Evolutionary conservation across 2,888 invertebrate genomes (phyloP), one percentile per base, ranked within the genome.

Genomic region (Nomada lathburiana): DNA sequence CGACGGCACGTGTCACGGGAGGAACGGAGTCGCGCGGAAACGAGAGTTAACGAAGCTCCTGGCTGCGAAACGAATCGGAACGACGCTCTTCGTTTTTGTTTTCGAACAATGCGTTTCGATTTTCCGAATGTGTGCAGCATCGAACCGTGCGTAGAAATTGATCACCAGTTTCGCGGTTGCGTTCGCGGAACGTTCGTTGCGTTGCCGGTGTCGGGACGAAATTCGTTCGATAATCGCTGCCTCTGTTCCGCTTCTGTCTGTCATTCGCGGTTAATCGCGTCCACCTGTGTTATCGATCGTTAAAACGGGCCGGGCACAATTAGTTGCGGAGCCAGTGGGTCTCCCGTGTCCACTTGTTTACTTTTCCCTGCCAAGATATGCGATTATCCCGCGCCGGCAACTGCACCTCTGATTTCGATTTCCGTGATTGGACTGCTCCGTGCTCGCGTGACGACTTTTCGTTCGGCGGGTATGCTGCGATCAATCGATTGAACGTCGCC

Each of bases 241-340:
- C 16, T 47, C 57, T 20, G 57, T 26, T 10, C 73, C 76, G 77
- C 55, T 78, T 80, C 82, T 77, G 79, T 68, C 71, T 76, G 87
- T 85, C 82, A 63, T 77, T 86, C 53, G 79, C 88, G 86, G 65
- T 88, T 85, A 88, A 88, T 88, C 85, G 87, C 85, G 79, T 83
- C 69, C 79, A 73, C 63, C 67, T 80, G 47, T 76, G 76, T 62
- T 88, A 88, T 88, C 79, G 87, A 88, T 88, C 86, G 81, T 64
- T 69, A 16, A 73, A 72, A 73, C 80, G 76, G 84, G 84, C 84
- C 84, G 80, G 76, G 82, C 83, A 76, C 86, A 76, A 76, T 86
- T 84, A 84, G 84, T 82, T 82, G 72, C 82, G 62, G 75, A 68
- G 79, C 52, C n/a, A 64, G n/a, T 74, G 29, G 63, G 63, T 55